phyloP scores from a whole-genome alignment of 2,888 invertebrate genomes.

The Fragum sueziense region DNA sequence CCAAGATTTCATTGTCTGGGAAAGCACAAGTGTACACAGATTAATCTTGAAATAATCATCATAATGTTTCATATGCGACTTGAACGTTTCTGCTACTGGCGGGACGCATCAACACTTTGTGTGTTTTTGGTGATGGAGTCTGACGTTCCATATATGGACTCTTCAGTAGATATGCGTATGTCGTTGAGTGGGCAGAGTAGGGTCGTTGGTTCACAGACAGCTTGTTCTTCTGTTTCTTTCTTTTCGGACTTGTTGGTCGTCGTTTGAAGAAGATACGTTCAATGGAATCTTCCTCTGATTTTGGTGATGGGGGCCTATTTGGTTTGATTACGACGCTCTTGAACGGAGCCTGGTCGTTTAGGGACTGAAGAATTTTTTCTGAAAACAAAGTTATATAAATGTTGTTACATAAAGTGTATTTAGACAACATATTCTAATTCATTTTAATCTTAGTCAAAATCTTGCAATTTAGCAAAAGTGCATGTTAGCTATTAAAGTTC shows the following conservation, averaged over 20 bases:
- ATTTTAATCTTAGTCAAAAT: too few species aligned
- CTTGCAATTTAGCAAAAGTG: too few species aligned
- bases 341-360: slow-evolving; percentile 56
- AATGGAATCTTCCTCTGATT: slow-evolving; percentile 51
- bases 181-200: slow-evolving; percentile 74
- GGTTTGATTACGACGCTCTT: slow-evolving; percentile 56
- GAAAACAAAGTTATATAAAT: too few species aligned
- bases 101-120: slow-evolving; percentile 65
- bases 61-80: slow-evolving; percentile 58
- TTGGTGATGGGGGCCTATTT: slow-evolving; percentile 46
- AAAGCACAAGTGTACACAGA: background rate
- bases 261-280: slow-evolving; percentile 69
- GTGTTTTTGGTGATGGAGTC: slow-evolving; percentile 67
- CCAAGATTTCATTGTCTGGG: background rate
- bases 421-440: too few species aligned
- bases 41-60: slow-evolving; percentile 13
- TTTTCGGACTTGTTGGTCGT: slow-evolving; percentile 64
- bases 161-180: slow-evolving; percentile 65
- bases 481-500: too few species aligned
- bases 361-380: slow-evolving; percentile 62
- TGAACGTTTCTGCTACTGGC: slow-evolving; percentile 62
- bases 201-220: slow-evolving; percentile 77
- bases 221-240: slow-evolving; percentile 59
- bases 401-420: too few species aligned
- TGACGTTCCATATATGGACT: slow-evolving; percentile 75